Conservation (phyloP, 2,797 vertebrate genomes). For the Lycodopsis pacificus region DNA sequence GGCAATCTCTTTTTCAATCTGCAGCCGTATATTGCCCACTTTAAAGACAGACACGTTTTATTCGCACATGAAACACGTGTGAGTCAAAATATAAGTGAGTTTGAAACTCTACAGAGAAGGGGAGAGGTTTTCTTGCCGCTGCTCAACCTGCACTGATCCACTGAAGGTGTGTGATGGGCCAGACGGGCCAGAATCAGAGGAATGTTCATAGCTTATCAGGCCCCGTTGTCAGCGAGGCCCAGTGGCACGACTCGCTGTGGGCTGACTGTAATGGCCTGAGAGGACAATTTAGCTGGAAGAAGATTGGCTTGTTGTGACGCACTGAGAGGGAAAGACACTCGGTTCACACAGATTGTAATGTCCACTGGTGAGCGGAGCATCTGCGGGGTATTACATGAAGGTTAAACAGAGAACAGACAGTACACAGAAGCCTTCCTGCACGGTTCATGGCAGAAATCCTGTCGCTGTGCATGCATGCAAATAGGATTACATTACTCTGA, state of each 20-base stretch:
- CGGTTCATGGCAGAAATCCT: slow-evolving; percentile 9
- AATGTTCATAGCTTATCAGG: slow-evolving; percentile 68
- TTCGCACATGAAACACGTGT: slow-evolving; percentile 53
- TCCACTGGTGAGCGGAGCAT: slow-evolving; percentile 51
- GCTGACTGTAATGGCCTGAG: slow-evolving; percentile 65
- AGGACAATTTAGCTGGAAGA: slow-evolving; percentile 68
- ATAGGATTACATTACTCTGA: slow-evolving; percentile 48
- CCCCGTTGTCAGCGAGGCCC: slow-evolving; percentile 51
- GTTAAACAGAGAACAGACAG: slow-evolving; percentile 49
- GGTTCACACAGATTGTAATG: slow-evolving; percentile 53
- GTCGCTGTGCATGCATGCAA: slow-evolving; percentile 3
- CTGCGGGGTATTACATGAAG: slow-evolving; percentile 48
- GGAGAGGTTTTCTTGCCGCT: slow-evolving; percentile 64
- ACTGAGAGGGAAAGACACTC: slow-evolving; percentile 55
- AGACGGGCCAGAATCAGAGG: slow-evolving; percentile 62
- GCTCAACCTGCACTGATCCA: slow-evolving; percentile 77
- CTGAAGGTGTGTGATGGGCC: slow-evolving; percentile 64
- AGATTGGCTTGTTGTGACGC: slow-evolving; percentile 70
- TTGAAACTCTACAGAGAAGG: slow-evolving; percentile 54
- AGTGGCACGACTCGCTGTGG: slow-evolving; percentile 46
- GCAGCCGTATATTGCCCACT: slow-evolving; percentile 74
- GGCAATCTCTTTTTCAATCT: slow-evolving; percentile 83
- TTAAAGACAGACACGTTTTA: slow-evolving; percentile 68
- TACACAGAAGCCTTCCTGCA: slow-evolving; percentile 7
- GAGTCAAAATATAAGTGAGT: slow-evolving; percentile 69